A percentile compares a stretch with the other conserved stretches of the same genome.
phyloP scores from a whole-genome alignment of 1,140 invertebrate genomes.

The Conus ventricosus region DNA sequence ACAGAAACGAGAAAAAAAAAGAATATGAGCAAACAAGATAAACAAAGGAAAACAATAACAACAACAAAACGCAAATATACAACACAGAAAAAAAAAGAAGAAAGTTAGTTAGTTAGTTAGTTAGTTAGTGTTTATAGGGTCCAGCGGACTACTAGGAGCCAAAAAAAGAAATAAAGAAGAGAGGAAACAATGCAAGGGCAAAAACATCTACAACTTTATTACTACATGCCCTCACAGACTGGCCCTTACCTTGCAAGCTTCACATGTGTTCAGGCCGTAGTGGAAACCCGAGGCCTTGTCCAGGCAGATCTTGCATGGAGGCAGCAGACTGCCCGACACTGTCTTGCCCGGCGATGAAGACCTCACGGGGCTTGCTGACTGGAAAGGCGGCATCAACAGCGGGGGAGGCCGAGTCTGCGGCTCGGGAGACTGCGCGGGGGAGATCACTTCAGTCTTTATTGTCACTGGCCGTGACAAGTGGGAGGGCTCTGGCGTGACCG shows the following conservation, averaged over 20 bases:
- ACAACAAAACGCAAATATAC: background rate
- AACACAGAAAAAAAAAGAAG: too few relatives aligned
- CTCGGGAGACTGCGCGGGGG: background rate
- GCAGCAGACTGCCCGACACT: constrained; percentile 40
- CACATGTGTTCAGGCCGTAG: constrained; percentile 75
- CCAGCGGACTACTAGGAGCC: too few relatives aligned
- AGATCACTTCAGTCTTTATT: background rate
- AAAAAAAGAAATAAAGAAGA: background rate
- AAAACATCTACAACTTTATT: too few relatives aligned
- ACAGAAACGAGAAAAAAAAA: too few relatives aligned
- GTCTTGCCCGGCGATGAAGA: constrained; percentile 12
- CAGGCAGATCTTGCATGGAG: constrained; percentile 73
- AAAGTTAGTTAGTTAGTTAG: too few relatives aligned
- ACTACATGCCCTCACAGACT: too few relatives aligned
- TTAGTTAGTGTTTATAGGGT: too few relatives aligned
- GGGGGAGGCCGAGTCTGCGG: background rate
- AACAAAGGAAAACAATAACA: background rate
- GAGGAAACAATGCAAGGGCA: background rate
- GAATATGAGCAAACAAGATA: background rate
- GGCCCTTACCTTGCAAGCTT: constrained; percentile 73
- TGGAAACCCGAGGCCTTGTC: constrained; percentile 75
- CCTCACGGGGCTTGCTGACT: background rate
- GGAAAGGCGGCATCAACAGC: background rate
- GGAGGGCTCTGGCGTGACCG: background rate
- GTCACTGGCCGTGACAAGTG: background rate